These are phyloP conservation scores for Agrilus mali DNA, from an alignment of 2,888 invertebrate species.

Conservation along the genomic window DNA sequence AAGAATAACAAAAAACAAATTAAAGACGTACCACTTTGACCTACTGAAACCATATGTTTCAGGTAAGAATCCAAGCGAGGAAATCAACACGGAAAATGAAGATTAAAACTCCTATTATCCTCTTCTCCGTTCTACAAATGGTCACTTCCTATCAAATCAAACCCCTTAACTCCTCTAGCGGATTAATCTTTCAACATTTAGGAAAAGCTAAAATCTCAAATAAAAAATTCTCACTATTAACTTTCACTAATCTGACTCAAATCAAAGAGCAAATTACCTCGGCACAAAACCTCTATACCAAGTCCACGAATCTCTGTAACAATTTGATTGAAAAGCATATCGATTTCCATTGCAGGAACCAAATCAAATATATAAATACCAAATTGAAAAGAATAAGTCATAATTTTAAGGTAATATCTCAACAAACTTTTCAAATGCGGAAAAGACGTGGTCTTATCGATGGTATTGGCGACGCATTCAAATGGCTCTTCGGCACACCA, in stretches of 20 bases:
- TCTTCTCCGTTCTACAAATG: not conserved
- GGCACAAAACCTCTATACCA: not conserved
- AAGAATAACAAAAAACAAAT: not conserved
- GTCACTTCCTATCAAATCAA: not conserved
- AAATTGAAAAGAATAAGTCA: not conserved
- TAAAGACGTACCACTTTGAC: conserved; percentile 1
- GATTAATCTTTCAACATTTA: too few species aligned
- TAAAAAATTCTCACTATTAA: not conserved
- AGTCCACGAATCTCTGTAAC: not conserved
- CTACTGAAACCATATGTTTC: too few species aligned
- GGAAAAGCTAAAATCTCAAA: not conserved
- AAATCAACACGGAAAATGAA: too few species aligned
- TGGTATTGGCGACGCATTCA: too few species aligned
- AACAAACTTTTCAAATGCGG: not conserved
- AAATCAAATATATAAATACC: not conserved
- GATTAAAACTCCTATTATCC: too few species aligned
- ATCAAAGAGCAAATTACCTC: not conserved
- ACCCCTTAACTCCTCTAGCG: not conserved
- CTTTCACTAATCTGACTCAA: not conserved
- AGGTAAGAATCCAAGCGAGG: too few species aligned
- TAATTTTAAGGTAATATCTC: not conserved
- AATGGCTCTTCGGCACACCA: conserved; percentile 12
- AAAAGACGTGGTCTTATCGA: conserved; percentile 3
- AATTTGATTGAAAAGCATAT: not conserved
- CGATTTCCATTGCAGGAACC: not conserved